Evolutionary conservation across 2,113 vertebrate genomes (phyloP), one percentile per base, ranked within the genome.

Genomic region (Noctilio leporinus): DNA sequence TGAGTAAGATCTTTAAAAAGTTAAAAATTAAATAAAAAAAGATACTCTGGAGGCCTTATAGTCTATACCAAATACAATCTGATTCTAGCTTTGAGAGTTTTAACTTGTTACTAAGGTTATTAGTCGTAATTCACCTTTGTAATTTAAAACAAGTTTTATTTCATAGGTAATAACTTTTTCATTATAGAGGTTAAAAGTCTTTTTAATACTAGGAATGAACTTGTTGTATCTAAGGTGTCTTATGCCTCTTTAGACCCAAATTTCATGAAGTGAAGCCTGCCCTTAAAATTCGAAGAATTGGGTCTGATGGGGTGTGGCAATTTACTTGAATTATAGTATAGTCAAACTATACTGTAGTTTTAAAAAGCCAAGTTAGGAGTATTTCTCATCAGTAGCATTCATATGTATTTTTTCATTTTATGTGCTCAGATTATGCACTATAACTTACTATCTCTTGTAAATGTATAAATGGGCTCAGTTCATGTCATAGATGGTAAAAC

Each of bases 21-120:
- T n/a, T n/a, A n/a, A n/a, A n/a, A n/a, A n/a, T n/a, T n/a, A n/a
- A n/a, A n/a, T n/a, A 20, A 55, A 77, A 77, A 77, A 86, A 90
- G 38, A 40, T 35, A 78, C 59, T 43, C 26, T 69, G n/a, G 86
- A 89, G 85, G 30, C 40, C 47, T 94, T 90, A 76, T 45, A 83
- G 65, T 96, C 17, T 82, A 33, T 38, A 59, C 43, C 93, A 95
- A 83, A 55, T 47, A 81, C 43, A 80, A 49, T 94, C n/a, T 95
- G 33, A 95, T 81, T 84, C 53, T 93, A 59, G 20, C 47, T 93
- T 88, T 91, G 65, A 94, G 89, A 96, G 43, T 90, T 96, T 95
- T 94, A 93, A 89, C 49, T 96, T 96, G 83, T 91, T 96, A 80
- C 65, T 89, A 77, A 96, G 43, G 38, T 49, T 90, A 62, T 95